Conservation (phyloP, 2,113 vertebrate genomes). For the Podarcis muralis region DNA sequence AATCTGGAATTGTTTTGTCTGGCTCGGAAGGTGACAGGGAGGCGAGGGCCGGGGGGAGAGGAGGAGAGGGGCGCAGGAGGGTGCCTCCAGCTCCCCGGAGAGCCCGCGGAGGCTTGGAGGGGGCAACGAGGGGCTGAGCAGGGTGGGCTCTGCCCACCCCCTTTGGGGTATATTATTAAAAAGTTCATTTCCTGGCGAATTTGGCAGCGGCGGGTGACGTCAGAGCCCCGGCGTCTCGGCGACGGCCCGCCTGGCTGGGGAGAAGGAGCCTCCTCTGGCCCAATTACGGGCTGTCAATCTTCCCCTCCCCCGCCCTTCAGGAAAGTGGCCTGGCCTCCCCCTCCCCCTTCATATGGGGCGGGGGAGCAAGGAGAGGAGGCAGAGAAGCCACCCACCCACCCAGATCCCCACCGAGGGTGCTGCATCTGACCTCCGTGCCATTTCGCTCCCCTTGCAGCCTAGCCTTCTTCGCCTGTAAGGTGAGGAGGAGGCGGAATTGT, state of each 20-base stretch:
- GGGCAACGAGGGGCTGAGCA: background rate
- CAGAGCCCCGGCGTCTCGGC: conserved; percentile 87
- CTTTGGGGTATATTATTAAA: conserved; percentile 72
- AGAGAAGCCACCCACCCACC: background rate
- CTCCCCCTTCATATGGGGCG: background rate
- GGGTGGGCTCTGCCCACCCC: conserved; percentile 26
- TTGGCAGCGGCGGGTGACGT: conserved; percentile 83
- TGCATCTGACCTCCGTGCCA: no score
- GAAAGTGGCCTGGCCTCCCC: background rate
- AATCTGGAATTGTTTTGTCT: conserved; percentile 1
- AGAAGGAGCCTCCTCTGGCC: conserved; percentile 73
- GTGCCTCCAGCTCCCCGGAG: background rate
- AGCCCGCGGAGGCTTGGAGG: background rate
- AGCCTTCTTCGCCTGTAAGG: background rate
- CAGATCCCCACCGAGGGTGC: background rate
- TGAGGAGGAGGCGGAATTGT: background rate
- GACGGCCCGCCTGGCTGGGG: conserved; percentile 77
- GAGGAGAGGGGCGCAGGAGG: background rate
- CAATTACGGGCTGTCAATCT: conserved; percentile 84
- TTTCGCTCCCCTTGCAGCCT: background rate
- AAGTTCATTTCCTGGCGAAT: conserved; percentile 87
- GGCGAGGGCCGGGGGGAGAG: background rate
- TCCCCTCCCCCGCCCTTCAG: conserved; percentile 50
- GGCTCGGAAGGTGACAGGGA: conserved; percentile 1
- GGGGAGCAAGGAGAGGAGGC: background rate